Conservation (phyloP, 92 coral and sea anemone species). For the Porites divaricata region DNA sequence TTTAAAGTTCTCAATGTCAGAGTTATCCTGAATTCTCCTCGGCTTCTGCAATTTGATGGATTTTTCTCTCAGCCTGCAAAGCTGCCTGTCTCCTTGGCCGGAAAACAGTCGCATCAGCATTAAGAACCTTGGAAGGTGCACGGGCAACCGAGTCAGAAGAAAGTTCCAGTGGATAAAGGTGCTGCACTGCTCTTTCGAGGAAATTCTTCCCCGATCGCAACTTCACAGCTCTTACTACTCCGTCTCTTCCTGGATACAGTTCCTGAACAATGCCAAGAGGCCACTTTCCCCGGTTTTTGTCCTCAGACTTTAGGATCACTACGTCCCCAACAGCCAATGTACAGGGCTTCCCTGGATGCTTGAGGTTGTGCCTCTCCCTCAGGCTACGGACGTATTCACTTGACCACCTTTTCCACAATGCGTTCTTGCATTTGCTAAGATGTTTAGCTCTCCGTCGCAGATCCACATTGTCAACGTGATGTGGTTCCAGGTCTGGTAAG, state of each 20-base stretch:
- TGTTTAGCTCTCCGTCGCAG: too few species aligned
- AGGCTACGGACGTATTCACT: conserved; percentile 35
- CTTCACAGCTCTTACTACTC: too few species aligned
- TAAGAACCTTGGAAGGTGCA: not conserved
- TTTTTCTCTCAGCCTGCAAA: too few species aligned
- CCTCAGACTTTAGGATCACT: not conserved
- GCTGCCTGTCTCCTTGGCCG: conserved; percentile 1
- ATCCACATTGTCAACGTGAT: too few species aligned
- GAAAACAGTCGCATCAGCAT: conserved; percentile 14
- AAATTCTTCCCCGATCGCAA: conserved; percentile 14
- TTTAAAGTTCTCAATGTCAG: too few species aligned
- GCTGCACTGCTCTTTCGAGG: conserved; percentile 18
- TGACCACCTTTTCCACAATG: conserved; percentile 28
- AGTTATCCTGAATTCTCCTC: too few species aligned
- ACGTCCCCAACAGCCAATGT: not conserved
- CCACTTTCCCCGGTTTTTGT: conserved; percentile 21
- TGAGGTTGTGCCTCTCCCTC: conserved; percentile 29
- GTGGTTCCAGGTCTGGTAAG: too few species aligned
- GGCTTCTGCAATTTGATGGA: too few species aligned
- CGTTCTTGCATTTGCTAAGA: conserved; percentile 17
- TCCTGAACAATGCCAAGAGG: conserved; percentile 14
- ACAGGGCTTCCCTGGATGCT: not conserved
- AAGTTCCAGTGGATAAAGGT: conserved; percentile 24
- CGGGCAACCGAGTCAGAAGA: conserved; percentile 17
- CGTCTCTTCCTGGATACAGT: not conserved